Evolutionary conservation across 2,797 vertebrate species (phyloP).

Genomic region (Onychomys arenicola): DNA sequence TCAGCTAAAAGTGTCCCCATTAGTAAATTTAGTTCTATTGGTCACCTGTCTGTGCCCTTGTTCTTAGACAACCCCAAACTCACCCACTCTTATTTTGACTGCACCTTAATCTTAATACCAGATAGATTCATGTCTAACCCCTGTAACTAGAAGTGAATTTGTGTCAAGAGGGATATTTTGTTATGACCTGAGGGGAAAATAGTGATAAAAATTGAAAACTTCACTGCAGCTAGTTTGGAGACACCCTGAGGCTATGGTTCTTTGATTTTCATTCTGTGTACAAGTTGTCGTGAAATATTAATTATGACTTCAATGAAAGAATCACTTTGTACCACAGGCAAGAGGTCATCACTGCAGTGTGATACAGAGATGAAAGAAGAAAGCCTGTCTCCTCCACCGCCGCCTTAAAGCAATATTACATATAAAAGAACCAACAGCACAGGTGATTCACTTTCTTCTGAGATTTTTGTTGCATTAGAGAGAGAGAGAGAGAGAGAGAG

Average conservation of each 20-base stretch:
- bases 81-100: not conserved
- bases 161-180: not conserved
- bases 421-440: not conserved
- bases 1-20: not conserved
- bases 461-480: not conserved
- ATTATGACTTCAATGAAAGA: slow-evolving; percentile 49
- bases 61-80: not conserved
- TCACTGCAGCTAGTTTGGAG: not conserved
- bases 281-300: slow-evolving; percentile 57
- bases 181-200: not conserved
- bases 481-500: not conserved
- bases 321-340: slow-evolving; percentile 52
- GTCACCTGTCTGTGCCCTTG: not conserved
- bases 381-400: not conserved
- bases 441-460: not conserved
- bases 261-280: slow-evolving; percentile 16
- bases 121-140: not conserved
- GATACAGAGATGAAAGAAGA: slow-evolving; percentile 31
- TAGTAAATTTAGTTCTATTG: no score
- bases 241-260: not conserved
- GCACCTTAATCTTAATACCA: not conserved
- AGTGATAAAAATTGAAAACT: not conserved
- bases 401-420: not conserved
- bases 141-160: not conserved
- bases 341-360: slow-evolving; percentile 41